Evolutionary conservation across 2,888 invertebrate genomes (phyloP), one percentile per base, ranked within the genome.

Genomic region (Synanthedon tipuliformis): DNA sequence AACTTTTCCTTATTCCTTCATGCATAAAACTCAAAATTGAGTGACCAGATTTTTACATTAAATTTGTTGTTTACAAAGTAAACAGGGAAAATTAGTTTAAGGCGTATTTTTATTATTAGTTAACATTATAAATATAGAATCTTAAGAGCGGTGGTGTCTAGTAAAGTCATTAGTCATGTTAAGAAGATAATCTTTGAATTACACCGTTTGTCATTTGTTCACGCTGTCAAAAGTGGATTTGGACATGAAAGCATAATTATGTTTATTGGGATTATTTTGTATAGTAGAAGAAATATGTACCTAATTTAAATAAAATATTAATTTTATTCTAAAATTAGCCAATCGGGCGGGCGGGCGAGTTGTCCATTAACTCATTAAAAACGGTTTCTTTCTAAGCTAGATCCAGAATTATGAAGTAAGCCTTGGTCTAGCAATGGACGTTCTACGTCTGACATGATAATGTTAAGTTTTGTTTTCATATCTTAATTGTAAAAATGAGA

Each of bases 91-190:
- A 83, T 79, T 83, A 81, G 80, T 81, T 71, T 69, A 70, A 66
- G 78, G 66, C 72, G 71, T 71, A 73, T 77, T 76, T 73, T 70
- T 75, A 80, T 79, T 81, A 83, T 84, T 34, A 34, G 34, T 34
- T 84, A 85, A 82, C 81, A 81, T 34, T 34, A 34, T 76, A 49
- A n/a, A n/a, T 49, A 69, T 74, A 75, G 69, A 73, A 64, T 64
- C 34, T 34, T 66, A 67, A 69, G 68, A 68, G 64, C 68, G 68
- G 58, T 57, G 61, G 71, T 71, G 70, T 73, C 69, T 65, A 18
- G 69, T 71, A 70, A 69, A 65, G 72, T 77, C 81, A 84, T 86
- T 85, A 83, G 79, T 86, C 83, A 81, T 81, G 78, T 82, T 81
- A 78, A 73, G 64, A 74, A 64, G 75, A 81, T 84, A 81, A 83